Conservation (phyloP, 2,113 vertebrate genomes). For the Hippopotamus amphibius region DNA sequence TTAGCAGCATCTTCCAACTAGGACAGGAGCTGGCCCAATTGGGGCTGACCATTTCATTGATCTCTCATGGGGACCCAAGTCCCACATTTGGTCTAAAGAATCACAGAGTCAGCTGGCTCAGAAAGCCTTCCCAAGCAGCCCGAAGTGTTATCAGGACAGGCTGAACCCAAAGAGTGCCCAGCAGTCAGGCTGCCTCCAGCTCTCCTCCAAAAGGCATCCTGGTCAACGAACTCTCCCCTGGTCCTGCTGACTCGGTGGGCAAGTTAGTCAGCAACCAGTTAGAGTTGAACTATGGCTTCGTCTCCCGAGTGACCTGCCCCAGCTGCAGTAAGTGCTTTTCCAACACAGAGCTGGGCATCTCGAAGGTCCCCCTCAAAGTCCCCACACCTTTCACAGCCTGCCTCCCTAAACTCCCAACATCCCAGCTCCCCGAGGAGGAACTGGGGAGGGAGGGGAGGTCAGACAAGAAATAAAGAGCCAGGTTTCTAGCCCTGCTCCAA, state of each 20-base stretch:
- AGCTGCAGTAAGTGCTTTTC: not conserved
- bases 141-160: not conserved
- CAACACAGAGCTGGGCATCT: not conserved
- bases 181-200: not conserved
- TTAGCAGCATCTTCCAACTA: not conserved
- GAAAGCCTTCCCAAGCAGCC: not conserved
- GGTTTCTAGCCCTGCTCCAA: not conserved
- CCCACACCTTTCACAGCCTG: not conserved
- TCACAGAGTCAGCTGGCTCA: not conserved
- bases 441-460: not conserved
- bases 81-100: not conserved
- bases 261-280: conserved; percentile 56
- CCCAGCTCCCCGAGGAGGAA: not conserved
- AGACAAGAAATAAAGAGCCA: not conserved
- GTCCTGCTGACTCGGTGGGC: conserved; percentile 24
- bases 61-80: not conserved
- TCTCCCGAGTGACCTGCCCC: conserved; percentile 13
- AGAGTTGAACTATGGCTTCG: conserved; percentile 5
- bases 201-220: not conserved
- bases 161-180: accelerated
- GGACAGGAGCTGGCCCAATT: not conserved
- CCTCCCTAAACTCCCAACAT: not conserved
- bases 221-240: not conserved
- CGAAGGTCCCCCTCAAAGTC: not conserved
- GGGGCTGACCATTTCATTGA: not conserved